Evolutionary conservation across 1,140 invertebrate genomes (phyloP), one percentile per base, ranked within the genome.

Genomic region (Tribolium madens): DNA sequence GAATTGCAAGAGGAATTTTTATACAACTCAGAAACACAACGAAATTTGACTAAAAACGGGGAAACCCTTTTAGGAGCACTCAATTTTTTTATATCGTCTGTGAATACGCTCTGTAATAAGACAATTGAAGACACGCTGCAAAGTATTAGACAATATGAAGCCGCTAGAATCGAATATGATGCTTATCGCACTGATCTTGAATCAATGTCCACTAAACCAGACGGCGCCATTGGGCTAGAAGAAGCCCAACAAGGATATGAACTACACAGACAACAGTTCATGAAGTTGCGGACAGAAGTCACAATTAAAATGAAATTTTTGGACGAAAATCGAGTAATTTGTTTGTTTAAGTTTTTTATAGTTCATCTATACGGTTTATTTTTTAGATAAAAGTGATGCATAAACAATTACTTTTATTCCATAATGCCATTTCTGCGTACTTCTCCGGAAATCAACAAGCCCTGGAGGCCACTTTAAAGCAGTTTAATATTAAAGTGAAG

Each of bases 371-470:
- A 69, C 4, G 0, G 60, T 53, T 73, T 52, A 33, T 80, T 36
- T 90, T 90, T 15, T 86, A 97, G 96, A 94, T 98, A 75, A 98
- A 98, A 89, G 97, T 98, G 77, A 98, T 99, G 97, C 97, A 98
- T 86, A 98, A 98, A 85, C 97, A 99, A 86, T 87, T 99, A 53
- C 87, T 98, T 36, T 86, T 99, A 78, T 96, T 98, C 86, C 96
- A 99, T 87, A 98, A 98, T 88, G 97, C 97, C 3, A 92, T 98
- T 12, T 96, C 96, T 42, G 96, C 97, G 1, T 99, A 98, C 87
- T 98, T 98, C 87, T 97, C 95, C 83, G 97, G 97, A 18, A 98
- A 98, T 87, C 95, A 97, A 86, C 91, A 93, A 81, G 94, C 95
- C 64, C 87, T 99, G 71, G 97, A 98, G 85, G 93, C 95, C 9